Base-by-base conservation (phyloP, 2,797 vertebrate species). In the Ispidina lecontei region DNA sequence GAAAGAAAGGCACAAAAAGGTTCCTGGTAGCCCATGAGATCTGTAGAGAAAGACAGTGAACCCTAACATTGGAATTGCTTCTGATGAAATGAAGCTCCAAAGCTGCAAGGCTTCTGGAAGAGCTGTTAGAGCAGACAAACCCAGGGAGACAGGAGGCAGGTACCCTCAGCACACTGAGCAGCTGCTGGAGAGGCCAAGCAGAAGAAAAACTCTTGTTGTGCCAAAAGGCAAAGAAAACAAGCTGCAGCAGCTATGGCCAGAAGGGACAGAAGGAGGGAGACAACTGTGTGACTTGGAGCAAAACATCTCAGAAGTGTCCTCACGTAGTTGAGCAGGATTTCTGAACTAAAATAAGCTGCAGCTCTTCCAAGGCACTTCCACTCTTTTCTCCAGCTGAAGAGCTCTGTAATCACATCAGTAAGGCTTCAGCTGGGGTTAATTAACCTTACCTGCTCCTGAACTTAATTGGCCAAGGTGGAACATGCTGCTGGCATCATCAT, bases 261-360 rank as follows among this genome's bases (percentile, higher is more conserved):
- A 70, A 83, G 64, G 47, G 70, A 95, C 55, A 74, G 78, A 95
- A 52, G 72, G 78, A 95, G 6, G 15, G 65, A 11, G 67, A 55
- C 8, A 89, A 79, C 21, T 78, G 51, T 9, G 71, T 55, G 46
- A 75, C 80, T 22, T 31, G 7, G 5, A 92, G 62, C 33, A 82
- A 49, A 72, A 35, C 19, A 47, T 72, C 25, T 76, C 71, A 25
- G 33, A 89, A 63, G 6, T 16, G 9, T 41, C 77, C 63, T 31
- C 20, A 2, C 13, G 59, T 69, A 23, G 58, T 39, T 17, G 43
- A 96, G 71, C 54, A 75, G 28, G 33, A 73, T 16, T 71, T 91
- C 6, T 33, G 58, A 26, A 16, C 18, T 28, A 9, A 75, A 26
- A 54, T 49, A 43, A 21, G 17, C 43, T 26, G 14, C 31, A 55